Percentiles rank a stretch among this genome's conserved stretches.
Evolutionary conservation across 2,113 vertebrate species (phyloP).

Genomic region (Python bivittatus): DNA sequence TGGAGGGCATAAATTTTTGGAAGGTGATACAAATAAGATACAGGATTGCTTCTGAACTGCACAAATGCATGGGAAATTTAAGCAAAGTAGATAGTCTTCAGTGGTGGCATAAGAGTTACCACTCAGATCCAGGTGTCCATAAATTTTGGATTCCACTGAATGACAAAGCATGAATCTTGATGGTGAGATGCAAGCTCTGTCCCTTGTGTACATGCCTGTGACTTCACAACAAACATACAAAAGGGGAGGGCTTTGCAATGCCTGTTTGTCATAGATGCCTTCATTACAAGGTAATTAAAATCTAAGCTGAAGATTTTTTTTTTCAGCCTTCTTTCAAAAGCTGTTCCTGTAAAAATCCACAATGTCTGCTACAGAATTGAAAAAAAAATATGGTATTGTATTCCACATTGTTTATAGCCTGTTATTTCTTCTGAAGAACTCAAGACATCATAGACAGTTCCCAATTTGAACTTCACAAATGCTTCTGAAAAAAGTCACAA

Average conservation of each 20-base stretch:
- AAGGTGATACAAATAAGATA: neutral
- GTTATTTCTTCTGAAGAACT: neutral
- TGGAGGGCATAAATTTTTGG: neutral
- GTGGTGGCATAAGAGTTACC: neutral
- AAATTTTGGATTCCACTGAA: neutral
- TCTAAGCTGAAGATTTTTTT: neutral
- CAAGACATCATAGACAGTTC: neutral
- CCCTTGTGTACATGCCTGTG: neutral
- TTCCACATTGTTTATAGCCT: neutral
- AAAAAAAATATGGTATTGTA: neutral
- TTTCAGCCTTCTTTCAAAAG: neutral
- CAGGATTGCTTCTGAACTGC: neutral
- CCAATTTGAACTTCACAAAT: neutral
- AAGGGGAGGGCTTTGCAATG: neutral
- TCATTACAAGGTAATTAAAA: neutral
- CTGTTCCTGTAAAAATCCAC: neutral
- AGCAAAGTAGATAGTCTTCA: neutral
- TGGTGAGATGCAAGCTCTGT: neutral
- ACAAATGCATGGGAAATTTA: neutral
- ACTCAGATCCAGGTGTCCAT: neutral
- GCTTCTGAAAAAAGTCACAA: neutral
- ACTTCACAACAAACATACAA: neutral
- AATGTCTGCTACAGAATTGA: neutral
- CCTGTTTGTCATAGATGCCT: neutral
- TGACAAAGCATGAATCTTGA: neutral